Evolutionary conservation across 2,113 vertebrate species (phyloP).

Genomic region (Bos indicus): DNA sequence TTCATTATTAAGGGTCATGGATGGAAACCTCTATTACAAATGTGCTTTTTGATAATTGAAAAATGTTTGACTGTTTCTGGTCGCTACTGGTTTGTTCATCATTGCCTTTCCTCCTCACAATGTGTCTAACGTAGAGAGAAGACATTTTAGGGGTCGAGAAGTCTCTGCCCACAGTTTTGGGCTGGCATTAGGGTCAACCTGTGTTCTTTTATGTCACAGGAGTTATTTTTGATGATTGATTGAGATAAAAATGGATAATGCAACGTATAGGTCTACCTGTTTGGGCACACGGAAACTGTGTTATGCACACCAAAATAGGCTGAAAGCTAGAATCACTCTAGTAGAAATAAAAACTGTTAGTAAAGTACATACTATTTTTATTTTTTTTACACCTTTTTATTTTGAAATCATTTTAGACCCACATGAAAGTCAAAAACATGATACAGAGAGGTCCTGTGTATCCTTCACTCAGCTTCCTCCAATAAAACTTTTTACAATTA

Average conservation of each 20-base stretch:
- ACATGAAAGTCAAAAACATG: background rate
- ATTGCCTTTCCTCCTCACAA: background rate
- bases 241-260: background rate
- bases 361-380: background rate
- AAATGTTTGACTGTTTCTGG: background rate
- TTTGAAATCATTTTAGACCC: background rate
- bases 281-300: too few species aligned
- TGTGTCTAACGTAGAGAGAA: background rate
- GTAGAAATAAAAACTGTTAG: background rate
- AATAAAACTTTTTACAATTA: background rate
- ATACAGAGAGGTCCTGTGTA: fast-evolving
- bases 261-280: background rate
- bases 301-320: background rate
- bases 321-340: background rate
- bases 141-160: background rate
- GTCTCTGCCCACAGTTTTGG: background rate
- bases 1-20: background rate
- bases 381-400: background rate
- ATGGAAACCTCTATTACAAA: background rate
- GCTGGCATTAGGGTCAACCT: background rate
- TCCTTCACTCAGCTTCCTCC: background rate
- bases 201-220: background rate
- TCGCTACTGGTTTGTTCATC: background rate
- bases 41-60: background rate
- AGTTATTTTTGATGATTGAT: background rate